Evolutionary conservation across 2,888 invertebrate genomes (phyloP).

Genomic region (Xiphydria camelus): DNA sequence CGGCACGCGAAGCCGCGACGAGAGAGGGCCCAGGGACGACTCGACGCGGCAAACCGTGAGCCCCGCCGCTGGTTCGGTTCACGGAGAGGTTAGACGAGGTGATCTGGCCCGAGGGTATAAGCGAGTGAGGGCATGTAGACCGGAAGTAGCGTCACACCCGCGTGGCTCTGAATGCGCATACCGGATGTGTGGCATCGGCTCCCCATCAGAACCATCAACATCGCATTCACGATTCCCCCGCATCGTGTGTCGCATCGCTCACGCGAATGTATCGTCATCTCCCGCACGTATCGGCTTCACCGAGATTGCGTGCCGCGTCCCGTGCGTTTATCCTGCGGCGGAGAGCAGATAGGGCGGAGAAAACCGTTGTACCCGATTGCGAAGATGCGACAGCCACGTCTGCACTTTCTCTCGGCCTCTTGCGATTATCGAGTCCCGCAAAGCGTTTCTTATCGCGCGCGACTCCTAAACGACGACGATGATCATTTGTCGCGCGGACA

Average conservation of each 20-base stretch:
- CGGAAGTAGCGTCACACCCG: conserved; percentile 59
- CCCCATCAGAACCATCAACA: conserved; percentile 57
- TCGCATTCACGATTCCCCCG: conserved; percentile 52
- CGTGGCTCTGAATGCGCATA: conserved; percentile 59
- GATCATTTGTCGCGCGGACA: too few species aligned
- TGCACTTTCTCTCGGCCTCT: too few species aligned
- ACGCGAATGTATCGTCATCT: conserved; percentile 21
- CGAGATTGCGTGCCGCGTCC: conserved; percentile 5
- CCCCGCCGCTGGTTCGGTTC: conserved; percentile 43
- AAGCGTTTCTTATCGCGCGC: too few species aligned
- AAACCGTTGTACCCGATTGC: too few species aligned
- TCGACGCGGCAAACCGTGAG: conserved; percentile 8
- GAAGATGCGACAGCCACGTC: too few species aligned
- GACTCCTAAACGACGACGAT: too few species aligned
- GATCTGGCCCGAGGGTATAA: conserved; percentile 35
- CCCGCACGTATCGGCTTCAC: not conserved
- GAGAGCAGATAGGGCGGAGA: too few species aligned
- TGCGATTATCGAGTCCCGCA: too few species aligned
- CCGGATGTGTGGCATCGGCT: conserved; percentile 59
- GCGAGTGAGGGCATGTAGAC: conserved; percentile 53
- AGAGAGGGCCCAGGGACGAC: too few species aligned
- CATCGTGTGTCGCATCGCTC: conserved; percentile 48
- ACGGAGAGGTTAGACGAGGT: conserved; percentile 53
- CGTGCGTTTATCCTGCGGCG: too few species aligned
- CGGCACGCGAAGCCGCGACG: too few species aligned